phyloP scores from a whole-genome alignment of 1,140 invertebrate species.

The Drosophila triauraria region DNA sequence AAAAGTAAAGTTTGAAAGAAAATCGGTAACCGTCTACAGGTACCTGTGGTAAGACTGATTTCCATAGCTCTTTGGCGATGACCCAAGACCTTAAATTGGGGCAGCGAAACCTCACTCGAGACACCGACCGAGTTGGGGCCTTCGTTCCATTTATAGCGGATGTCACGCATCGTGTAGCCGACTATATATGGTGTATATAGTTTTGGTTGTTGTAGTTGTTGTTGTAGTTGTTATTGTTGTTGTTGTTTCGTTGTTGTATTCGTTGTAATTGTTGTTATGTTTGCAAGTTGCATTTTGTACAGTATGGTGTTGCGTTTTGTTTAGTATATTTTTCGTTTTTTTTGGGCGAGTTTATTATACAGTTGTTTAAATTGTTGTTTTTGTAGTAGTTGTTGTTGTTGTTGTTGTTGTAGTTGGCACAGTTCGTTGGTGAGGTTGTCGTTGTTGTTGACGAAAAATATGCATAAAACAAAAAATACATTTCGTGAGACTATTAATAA shows the following conservation, averaged over 20 bases:
- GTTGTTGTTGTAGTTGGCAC: conserved; percentile 58
- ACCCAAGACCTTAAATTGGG: conserved; percentile 97
- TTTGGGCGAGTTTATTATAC: conserved; percentile 47
- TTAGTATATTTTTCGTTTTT: conserved; percentile 29
- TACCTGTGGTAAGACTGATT: conserved; percentile 97
- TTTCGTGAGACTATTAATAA: conserved; percentile 85
- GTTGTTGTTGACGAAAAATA: conserved; percentile 79
- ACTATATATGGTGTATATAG: conserved; percentile 87
- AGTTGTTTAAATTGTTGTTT: conserved; percentile 37
- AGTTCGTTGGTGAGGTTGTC: conserved; percentile 69
- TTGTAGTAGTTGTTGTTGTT: conserved; percentile 27
- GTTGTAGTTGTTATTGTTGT: conserved; percentile 29
- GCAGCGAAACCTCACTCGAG: conserved; percentile 95
- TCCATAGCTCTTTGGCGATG: conserved; percentile 95
- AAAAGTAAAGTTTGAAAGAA: conserved; percentile 77
- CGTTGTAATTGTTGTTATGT: conserved; percentile 46
- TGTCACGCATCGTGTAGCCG: conserved; percentile 98
- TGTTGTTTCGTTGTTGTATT: conserved; percentile 22
- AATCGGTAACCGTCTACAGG: conserved; percentile 86
- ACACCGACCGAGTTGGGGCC: conserved; percentile 96
- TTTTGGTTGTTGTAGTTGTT: conserved; percentile 36
- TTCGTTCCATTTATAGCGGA: conserved; percentile 97
- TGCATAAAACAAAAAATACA: conserved; percentile 84
- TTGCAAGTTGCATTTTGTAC: conserved; percentile 48
- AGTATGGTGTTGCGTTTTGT: conserved; percentile 48